Base-by-base conservation (phyloP, 2,113 vertebrate species). In the Paraplagusia blochii region DNA sequence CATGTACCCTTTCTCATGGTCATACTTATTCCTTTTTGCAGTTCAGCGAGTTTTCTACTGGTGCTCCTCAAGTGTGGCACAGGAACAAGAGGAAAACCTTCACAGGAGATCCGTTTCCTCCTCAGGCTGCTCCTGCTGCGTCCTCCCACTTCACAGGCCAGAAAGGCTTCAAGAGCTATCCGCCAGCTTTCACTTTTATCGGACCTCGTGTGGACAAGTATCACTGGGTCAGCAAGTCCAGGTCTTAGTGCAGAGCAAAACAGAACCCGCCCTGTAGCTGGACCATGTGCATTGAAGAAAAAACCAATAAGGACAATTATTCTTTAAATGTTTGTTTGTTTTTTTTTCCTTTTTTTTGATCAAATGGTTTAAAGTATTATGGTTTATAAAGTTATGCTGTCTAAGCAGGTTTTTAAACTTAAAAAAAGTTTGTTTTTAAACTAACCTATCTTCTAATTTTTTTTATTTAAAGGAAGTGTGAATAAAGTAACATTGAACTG, bases 171-270 rank as follows among this genome's bases (percentile, higher is more conserved):
- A 93, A 88, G 63, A 36, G 55, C 49, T 86, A 82, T 48, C 72
- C 89, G 15, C 54, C 91, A 5, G 48, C 74, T 0, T 78, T 87
- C 0, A 58, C 80, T 5, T 92, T 93, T 33, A 3, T 74, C 0
- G 92, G 90, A 38, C 93, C 85, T 0, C 85, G 92, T 0, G 53
- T 93, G 0, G 97, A 99, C 81, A 91, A 94, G 51, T 98, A 94
- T 85, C 97, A 98, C 79, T 99, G 96, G 96, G 87, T 98, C 84
- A 96, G 92, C 72, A 90, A 91, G 56, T 90, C 84, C 57, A 80
- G 86, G 1, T 91, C 89, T 13, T 90, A 55, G 5, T 22, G 11
- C 1, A 1, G 11, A 2, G 44, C 16, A 40, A 11, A 33, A 9
- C 7, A 4, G 44, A 51, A 33, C 17, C 34, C 17, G 2, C 46